Percentiles rank a stretch among this genome's conserved stretches.
These are phyloP conservation scores for Lycodopsis pacificus DNA, from an alignment of 2,797 vertebrate species.

Conservation along the genomic window DNA sequence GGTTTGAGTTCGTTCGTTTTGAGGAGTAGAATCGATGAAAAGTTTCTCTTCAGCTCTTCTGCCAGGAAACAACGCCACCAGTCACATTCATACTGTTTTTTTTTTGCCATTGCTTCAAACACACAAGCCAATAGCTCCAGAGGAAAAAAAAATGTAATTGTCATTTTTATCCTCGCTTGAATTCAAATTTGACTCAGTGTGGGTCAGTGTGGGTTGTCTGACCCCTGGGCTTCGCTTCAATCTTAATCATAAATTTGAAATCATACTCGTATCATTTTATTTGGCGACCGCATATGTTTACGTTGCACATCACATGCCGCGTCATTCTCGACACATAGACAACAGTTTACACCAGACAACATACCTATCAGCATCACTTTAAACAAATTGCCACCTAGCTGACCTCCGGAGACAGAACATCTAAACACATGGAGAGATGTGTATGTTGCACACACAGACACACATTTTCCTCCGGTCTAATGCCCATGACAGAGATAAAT, in stretches of 20 bases:
- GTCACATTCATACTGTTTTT: slow-evolving; percentile 5
- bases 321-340: slow-evolving; percentile 43
- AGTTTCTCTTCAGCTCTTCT: slow-evolving; percentile 10
- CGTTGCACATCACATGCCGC: slow-evolving; percentile 14
- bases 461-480: slow-evolving; percentile 59
- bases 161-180: neutral
- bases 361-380: slow-evolving; percentile 55
- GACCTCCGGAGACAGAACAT: slow-evolving; percentile 77
- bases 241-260: neutral
- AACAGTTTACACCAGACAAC: slow-evolving; percentile 62
- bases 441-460: slow-evolving; percentile 66
- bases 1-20: slow-evolving; percentile 19
- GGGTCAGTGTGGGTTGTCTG: neutral
- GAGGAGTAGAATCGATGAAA: slow-evolving; percentile 2
- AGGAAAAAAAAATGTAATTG: neutral
- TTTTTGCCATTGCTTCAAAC: slow-evolving; percentile 8
- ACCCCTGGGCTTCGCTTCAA: neutral
- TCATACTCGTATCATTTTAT: slow-evolving; percentile 22
- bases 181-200: neutral
- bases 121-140: neutral
- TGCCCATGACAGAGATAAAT: slow-evolving; percentile 65
- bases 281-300: slow-evolving; percentile 15
- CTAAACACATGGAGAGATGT: slow-evolving; percentile 75
- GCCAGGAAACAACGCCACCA: slow-evolving; percentile 44
- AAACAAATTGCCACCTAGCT: slow-evolving; percentile 74